Conservation (phyloP, 2,797 vertebrate species). For the Pogoniulus pusillus region DNA sequence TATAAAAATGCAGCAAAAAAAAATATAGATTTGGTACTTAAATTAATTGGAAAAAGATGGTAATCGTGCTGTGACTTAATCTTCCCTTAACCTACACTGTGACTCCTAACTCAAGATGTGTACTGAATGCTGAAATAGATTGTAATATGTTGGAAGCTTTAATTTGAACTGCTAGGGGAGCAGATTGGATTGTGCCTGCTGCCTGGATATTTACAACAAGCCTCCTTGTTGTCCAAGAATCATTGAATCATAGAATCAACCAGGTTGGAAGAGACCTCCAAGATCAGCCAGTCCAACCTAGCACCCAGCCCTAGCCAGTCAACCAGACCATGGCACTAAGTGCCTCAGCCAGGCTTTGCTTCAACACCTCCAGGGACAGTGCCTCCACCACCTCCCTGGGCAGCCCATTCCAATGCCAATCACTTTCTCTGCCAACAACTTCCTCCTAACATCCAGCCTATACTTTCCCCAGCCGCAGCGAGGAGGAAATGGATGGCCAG, state of each 20-base stretch:
- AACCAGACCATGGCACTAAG: too few species aligned
- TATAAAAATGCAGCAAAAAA: constrained; percentile 24
- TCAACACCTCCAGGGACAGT: too few species aligned
- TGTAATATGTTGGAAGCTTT: constrained; percentile 10
- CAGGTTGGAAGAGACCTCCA: too few species aligned
- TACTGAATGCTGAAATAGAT: constrained; percentile 10
- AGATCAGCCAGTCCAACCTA: too few species aligned
- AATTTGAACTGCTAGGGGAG: background rate
- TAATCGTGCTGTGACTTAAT: constrained; percentile 1
- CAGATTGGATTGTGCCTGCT: background rate
- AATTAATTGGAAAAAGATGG: constrained; percentile 32
- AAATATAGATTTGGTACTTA: constrained; percentile 19
- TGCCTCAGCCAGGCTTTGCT: too few species aligned
- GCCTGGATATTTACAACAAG: background rate
- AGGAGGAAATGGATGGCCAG: background rate
- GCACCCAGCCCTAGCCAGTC: too few species aligned
- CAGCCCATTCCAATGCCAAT: too few species aligned
- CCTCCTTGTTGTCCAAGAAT: background rate
- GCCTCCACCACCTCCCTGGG: too few species aligned
- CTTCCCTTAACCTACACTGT: background rate
- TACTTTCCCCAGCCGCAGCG: too few species aligned
- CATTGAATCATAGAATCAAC: too few species aligned
- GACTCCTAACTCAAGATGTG: constrained; percentile 10
- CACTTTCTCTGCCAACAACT: too few species aligned
- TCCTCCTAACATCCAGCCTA: too few species aligned